Evolutionary conservation across 2,797 vertebrate species (phyloP).

Genomic region (Heteromormyrus szaboi): DNA sequence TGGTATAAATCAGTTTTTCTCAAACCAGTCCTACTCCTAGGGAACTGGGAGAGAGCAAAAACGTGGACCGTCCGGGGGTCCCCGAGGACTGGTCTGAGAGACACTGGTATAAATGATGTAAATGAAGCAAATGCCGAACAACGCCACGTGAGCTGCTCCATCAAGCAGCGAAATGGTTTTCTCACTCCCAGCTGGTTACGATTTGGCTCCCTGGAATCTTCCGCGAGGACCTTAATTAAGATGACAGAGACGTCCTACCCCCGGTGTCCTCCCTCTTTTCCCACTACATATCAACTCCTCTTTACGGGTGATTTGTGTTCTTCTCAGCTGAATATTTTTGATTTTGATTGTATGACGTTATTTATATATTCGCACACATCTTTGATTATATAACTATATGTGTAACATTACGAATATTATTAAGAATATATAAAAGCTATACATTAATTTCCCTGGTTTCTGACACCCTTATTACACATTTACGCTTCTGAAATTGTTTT

Average conservation of each 20-base stretch:
- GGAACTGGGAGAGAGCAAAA: background rate
- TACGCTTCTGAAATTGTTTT: background rate
- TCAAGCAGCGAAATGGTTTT: background rate
- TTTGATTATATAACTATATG: background rate
- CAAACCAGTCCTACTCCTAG: background rate
- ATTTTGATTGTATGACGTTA: background rate
- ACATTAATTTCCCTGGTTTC: background rate
- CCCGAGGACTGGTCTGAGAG: background rate
- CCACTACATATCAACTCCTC: background rate
- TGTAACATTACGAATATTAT: background rate
- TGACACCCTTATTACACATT: background rate
- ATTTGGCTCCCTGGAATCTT: background rate
- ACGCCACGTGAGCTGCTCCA: background rate
- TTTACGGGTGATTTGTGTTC: background rate
- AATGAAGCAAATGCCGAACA: background rate
- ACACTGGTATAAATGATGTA: background rate
- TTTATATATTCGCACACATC: background rate
- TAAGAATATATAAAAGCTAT: background rate
- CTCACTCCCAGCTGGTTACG: background rate
- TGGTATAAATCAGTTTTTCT: background rate
- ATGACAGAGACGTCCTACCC: background rate
- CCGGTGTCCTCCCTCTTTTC: background rate
- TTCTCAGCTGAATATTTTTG: background rate
- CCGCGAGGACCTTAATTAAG: background rate
- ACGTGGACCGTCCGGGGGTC: background rate